Conservation (phyloP, 2,888 invertebrate genomes). For the Digitonthophagus gazella region DNA sequence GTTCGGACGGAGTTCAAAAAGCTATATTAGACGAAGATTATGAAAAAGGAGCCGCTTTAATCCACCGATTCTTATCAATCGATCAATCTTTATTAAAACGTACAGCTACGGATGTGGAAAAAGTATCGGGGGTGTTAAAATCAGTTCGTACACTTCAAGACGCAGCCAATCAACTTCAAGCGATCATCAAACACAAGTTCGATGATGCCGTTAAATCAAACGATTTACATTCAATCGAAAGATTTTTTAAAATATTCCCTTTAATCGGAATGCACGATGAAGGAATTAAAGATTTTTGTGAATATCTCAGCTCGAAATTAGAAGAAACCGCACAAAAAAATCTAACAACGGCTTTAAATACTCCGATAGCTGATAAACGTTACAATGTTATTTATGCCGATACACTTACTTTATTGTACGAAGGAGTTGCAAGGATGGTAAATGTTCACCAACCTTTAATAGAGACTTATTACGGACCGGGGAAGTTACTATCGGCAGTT, state of each 20-base stretch:
- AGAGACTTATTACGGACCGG: slow-evolving; percentile 85
- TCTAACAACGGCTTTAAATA: slow-evolving; percentile 64
- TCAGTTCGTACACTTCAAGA: slow-evolving; percentile 72
- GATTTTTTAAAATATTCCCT: slow-evolving; percentile 97
- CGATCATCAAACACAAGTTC: slow-evolving; percentile 76
- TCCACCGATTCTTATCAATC: slow-evolving; percentile 90
- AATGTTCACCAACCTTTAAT: slow-evolving; percentile 87
- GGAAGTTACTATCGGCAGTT: slow-evolving; percentile 69
- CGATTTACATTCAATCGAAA: slow-evolving; percentile 86
- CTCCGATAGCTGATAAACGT: slow-evolving; percentile 67
- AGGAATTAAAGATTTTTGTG: slow-evolving; percentile 84
- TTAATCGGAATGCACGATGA: slow-evolving; percentile 87
- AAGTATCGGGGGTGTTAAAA: slow-evolving; percentile 67
- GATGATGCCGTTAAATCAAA: slow-evolving; percentile 87
- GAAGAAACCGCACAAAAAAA: slow-evolving; percentile 70
- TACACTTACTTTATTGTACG: slow-evolving; percentile 78
- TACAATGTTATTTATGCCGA: slow-evolving; percentile 80
- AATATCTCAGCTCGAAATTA: slow-evolving; percentile 78
- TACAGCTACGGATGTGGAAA: slow-evolving; percentile 73
- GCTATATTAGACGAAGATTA: slow-evolving; percentile 94
- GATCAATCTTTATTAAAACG: slow-evolving; percentile 79
- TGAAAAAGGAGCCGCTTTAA: slow-evolving; percentile 94
- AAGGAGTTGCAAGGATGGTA: slow-evolving; percentile 72
- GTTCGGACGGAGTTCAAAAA: slow-evolving; percentile 95
- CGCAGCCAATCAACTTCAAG: slow-evolving; percentile 69